phyloP scores from a whole-genome alignment of 1,140 invertebrate genomes.

The Ectropis grisescens region DNA sequence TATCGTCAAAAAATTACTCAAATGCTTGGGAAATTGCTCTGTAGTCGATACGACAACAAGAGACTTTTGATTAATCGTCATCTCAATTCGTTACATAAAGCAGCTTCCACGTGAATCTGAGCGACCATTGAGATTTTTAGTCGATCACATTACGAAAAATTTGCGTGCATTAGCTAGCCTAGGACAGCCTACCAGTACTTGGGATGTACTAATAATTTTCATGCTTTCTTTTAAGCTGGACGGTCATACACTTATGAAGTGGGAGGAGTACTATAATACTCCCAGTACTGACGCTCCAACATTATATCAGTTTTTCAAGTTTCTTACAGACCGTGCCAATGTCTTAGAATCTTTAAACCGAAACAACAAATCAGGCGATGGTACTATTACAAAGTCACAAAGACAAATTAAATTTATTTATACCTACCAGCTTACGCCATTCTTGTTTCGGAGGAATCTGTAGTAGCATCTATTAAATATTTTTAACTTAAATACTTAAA shows the following conservation, averaged over 20 bases:
- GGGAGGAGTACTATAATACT: conserved; percentile 16
- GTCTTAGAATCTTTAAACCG: conserved; percentile 16
- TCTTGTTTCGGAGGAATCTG: too few species aligned
- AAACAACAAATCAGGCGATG: too few species aligned
- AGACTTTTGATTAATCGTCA: conserved; percentile 15
- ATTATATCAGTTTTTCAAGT: conserved; percentile 16
- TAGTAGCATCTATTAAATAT: too few species aligned
- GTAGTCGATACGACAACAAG: conserved; percentile 18
- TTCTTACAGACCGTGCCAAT: conserved; percentile 17
- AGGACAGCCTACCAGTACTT: conserved; percentile 13
- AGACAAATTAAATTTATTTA: too few species aligned
- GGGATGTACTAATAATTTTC: conserved; percentile 18
- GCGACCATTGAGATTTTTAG: conserved; percentile 12
- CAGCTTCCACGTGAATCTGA: conserved; percentile 13
- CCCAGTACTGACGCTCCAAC: conserved; percentile 10
- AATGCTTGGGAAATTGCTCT: conserved; percentile 15
- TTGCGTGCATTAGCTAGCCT: conserved; percentile 13
- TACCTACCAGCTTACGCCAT: too few species aligned
- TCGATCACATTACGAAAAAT: conserved; percentile 22
- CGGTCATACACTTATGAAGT: conserved; percentile 10
- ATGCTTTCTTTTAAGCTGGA: conserved; percentile 17
- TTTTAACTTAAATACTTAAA: too few species aligned
- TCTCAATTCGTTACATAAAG: conserved; percentile 16
- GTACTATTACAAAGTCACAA: too few species aligned
- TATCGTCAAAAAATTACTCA: conserved; percentile 16